A percentile compares a stretch with the other conserved stretches of the same genome.
phyloP scores from a whole-genome alignment of 2,113 vertebrate genomes.

The Myrmecophaga tridactyla region DNA sequence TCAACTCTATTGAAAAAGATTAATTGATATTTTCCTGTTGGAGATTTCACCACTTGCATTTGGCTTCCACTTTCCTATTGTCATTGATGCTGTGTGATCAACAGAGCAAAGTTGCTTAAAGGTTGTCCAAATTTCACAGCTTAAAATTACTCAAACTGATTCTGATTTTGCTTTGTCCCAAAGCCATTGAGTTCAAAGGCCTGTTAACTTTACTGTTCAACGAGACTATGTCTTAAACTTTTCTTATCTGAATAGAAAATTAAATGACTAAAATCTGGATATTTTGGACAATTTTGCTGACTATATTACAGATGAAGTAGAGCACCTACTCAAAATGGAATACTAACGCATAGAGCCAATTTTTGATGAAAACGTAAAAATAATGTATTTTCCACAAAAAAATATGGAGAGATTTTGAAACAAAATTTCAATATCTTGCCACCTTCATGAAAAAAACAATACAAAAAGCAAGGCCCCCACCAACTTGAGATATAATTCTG shows the following conservation, averaged over 20 bases:
- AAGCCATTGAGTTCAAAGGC: slow-evolving; percentile 63
- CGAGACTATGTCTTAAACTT: slow-evolving; percentile 67
- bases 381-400: slow-evolving; percentile 59
- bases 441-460: slow-evolving; percentile 61
- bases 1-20: slow-evolving; percentile 91
- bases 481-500: slow-evolving; percentile 83
- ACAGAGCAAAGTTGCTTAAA: slow-evolving; percentile 84
- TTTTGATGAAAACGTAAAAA: slow-evolving; percentile 66
- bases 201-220: slow-evolving; percentile 58
- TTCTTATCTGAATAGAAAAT: slow-evolving; percentile 65
- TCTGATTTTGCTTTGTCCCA: slow-evolving; percentile 72
- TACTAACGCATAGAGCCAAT: slow-evolving; percentile 59
- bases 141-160: slow-evolving; percentile 82
- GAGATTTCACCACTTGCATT: slow-evolving; percentile 86
- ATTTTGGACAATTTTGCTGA: slow-evolving; percentile 54
- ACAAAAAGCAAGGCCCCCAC: slow-evolving; percentile 68
- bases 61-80: slow-evolving; percentile 83
- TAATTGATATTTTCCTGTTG: slow-evolving; percentile 96
- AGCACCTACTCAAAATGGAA: slow-evolving; percentile 58
- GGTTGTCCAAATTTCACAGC: slow-evolving; percentile 84
- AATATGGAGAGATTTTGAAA: slow-evolving; percentile 72
- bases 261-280: slow-evolving; percentile 48
- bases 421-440: slow-evolving; percentile 73
- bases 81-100: slow-evolving; percentile 86
- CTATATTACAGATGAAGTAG: slow-evolving; percentile 57